Conservation (phyloP, 2,113 vertebrate genomes). For the Narcine bancroftii region DNA sequence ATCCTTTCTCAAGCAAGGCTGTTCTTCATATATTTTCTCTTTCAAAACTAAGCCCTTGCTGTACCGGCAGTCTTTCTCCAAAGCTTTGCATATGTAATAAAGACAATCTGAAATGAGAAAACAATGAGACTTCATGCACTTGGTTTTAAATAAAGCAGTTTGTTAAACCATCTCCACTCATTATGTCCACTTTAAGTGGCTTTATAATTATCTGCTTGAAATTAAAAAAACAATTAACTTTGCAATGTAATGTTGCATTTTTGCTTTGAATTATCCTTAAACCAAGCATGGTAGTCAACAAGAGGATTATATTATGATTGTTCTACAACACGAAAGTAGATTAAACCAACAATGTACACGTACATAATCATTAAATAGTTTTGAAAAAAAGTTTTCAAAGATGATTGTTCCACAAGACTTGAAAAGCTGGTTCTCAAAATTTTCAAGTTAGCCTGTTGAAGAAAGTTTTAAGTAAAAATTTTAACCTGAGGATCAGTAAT, state of each 20-base stretch:
- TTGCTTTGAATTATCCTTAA: neutral
- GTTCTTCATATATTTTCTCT: constrained; percentile 90
- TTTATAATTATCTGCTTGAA: neutral
- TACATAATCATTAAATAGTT: too few species aligned
- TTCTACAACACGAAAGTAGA: too few species aligned
- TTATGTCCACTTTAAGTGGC: neutral
- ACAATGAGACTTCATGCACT: neutral
- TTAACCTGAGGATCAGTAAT: too few species aligned
- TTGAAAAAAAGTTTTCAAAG: too few species aligned
- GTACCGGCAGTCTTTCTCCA: constrained; percentile 85
- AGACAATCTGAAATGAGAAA: constrained; percentile 66
- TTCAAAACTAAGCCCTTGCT: constrained; percentile 88
- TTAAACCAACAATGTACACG: too few species aligned
- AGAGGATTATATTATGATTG: neutral
- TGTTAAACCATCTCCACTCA: neutral
- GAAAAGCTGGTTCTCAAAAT: too few species aligned
- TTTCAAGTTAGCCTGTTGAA: too few species aligned
- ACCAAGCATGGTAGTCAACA: neutral
- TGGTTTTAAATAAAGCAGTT: neutral
- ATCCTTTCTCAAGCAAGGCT: constrained; percentile 82
- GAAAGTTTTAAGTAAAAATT: too few species aligned
- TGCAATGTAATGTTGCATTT: neutral
- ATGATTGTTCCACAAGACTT: too few species aligned
- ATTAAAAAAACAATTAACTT: neutral
- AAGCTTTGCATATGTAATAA: constrained; percentile 88